phyloP scores from a whole-genome alignment of 2,888 invertebrate genomes.

The Ceriagrion tenellum region DNA sequence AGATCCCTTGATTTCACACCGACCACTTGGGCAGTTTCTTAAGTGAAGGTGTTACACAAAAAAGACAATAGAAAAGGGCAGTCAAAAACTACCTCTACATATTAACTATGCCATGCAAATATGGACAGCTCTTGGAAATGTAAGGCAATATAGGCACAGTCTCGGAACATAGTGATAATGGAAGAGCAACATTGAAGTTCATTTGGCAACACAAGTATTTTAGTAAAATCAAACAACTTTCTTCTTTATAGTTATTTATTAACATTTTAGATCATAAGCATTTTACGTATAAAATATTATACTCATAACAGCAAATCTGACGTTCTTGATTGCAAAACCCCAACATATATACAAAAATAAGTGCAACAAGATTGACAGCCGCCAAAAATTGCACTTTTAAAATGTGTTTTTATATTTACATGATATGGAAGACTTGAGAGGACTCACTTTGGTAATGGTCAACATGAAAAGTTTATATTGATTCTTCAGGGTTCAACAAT shows the following conservation, averaged over 20 bases:
- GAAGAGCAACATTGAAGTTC: no score
- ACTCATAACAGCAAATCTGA: constrained; percentile 65
- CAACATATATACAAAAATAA: constrained; percentile 68
- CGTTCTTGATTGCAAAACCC: constrained; percentile 66
- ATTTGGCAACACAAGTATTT: neutral
- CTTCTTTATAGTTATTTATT: constrained; percentile 54
- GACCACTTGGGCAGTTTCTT: no score
- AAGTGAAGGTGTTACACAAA: no score
- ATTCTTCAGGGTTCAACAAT: neutral
- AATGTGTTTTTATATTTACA: constrained; percentile 59
- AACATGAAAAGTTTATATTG: constrained; percentile 49
- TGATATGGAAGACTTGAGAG: constrained; percentile 67
- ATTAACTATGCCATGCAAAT: no score
- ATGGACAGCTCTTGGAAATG: no score
- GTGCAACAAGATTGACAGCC: constrained; percentile 56
- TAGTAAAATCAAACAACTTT: neutral
- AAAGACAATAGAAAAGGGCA: no score
- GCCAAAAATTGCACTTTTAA: constrained; percentile 50
- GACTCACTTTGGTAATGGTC: constrained; percentile 54
- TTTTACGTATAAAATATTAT: constrained; percentile 66
- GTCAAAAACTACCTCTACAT: no score
- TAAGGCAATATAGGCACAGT: no score
- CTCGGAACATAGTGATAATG: no score
- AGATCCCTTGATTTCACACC: no score
- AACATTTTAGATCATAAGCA: constrained; percentile 64